Evolutionary conservation across 2,888 invertebrate genomes (phyloP).

Genomic region (Scotopteryx bipunctaria): DNA sequence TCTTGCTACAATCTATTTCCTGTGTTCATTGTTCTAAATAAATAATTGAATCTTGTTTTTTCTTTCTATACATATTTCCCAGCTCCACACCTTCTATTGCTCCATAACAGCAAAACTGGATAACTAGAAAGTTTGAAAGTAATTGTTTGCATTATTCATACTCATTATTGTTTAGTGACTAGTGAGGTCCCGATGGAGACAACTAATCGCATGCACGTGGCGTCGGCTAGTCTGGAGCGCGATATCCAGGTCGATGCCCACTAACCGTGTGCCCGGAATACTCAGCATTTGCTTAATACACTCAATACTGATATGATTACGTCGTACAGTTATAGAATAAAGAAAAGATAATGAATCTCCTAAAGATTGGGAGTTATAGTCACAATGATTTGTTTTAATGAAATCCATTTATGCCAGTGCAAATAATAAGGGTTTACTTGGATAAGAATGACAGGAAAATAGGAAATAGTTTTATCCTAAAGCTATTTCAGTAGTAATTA

Average conservation of each 20-base stretch:
- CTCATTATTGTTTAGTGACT: slow-evolving; percentile 5
- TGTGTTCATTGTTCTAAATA: too few relatives aligned
- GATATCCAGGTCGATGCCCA: slow-evolving; percentile 62
- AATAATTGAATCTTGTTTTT: too few relatives aligned
- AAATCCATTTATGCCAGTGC: too few relatives aligned
- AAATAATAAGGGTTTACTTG: background rate
- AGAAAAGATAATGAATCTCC: too few relatives aligned
- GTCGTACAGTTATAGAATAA: too few relatives aligned
- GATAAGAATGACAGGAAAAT: background rate
- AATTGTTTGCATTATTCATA: background rate
- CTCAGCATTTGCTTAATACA: slow-evolving; percentile 1
- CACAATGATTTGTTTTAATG: too few relatives aligned
- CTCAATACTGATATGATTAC: background rate
- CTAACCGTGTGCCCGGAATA: slow-evolving; percentile 50
- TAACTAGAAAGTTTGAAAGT: background rate
- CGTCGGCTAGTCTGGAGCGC: slow-evolving; percentile 51
- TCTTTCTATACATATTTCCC: too few relatives aligned
- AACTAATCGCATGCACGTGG: slow-evolving; percentile 16
- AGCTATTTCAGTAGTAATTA: background rate
- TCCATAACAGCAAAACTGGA: too few relatives aligned
- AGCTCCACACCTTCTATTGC: too few relatives aligned
- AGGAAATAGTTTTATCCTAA: background rate
- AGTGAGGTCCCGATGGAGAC: slow-evolving; percentile 4
- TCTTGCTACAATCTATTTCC: too few relatives aligned
- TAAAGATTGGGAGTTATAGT: too few relatives aligned